phyloP scores from a whole-genome alignment of 2,888 invertebrate species.

The Tryphoninae sp. region DNA sequence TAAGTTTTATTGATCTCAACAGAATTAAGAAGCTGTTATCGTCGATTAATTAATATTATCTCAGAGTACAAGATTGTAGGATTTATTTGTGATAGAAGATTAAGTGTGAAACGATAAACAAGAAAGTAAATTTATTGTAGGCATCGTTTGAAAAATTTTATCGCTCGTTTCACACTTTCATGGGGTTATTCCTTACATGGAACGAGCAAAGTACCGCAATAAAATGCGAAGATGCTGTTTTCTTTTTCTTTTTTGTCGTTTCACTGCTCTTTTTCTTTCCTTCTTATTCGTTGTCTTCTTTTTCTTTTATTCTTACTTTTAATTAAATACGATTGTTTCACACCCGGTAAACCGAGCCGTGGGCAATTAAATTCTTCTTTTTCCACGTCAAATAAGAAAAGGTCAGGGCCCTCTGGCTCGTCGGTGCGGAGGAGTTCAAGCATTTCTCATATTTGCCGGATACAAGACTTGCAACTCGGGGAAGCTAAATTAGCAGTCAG shows the following conservation, averaged over 20 bases:
- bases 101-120: constrained; percentile 32
- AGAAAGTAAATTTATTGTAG: constrained; percentile 11
- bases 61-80: constrained; percentile 34
- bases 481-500: constrained; percentile 66
- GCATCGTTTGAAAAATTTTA: constrained; percentile 24
- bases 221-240: constrained; percentile 1
- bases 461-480: constrained; percentile 66
- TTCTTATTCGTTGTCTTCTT: background rate
- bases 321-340: constrained; percentile 53
- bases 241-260: too few relatives aligned
- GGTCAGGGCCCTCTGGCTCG: constrained; percentile 66
- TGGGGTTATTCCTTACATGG: background rate
- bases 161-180: constrained; percentile 10
- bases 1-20: constrained; percentile 25
- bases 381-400: constrained; percentile 53
- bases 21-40: background rate
- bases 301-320: background rate
- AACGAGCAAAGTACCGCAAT: constrained; percentile 28
- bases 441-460: constrained; percentile 66
- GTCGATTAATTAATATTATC: constrained; percentile 14
- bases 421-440: constrained; percentile 59
- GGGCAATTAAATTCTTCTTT: constrained; percentile 57
- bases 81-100: constrained; percentile 42
- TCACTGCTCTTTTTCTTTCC: background rate
- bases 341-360: constrained; percentile 35